phyloP scores from a whole-genome alignment of 2,888 invertebrate genomes.

The Anoncus sp. region DNA sequence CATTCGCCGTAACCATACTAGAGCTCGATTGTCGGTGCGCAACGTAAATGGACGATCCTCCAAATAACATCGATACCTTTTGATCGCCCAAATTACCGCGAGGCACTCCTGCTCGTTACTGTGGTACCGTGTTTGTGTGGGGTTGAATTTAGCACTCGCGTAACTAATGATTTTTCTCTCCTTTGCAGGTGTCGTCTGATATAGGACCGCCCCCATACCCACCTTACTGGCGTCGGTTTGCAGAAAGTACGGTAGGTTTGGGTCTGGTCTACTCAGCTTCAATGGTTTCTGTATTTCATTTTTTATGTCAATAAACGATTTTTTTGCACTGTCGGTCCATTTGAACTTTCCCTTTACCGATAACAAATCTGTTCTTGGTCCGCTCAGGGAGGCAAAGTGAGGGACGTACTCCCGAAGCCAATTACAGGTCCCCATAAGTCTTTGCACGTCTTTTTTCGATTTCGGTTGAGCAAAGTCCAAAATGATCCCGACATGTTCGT shows the following conservation, averaged over 20 bases:
- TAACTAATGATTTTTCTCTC: slow-evolving; percentile 55
- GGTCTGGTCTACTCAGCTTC: not conserved
- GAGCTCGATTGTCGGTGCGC: slow-evolving; percentile 26
- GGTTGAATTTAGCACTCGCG: slow-evolving; percentile 62
- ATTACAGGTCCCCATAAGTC: not conserved
- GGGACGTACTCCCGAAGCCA: slow-evolving; percentile 14
- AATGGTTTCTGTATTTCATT: not conserved
- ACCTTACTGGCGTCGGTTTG: slow-evolving; percentile 12
- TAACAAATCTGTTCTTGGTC: not conserved
- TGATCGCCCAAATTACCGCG: slow-evolving; percentile 48
- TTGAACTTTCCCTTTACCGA: not conserved
- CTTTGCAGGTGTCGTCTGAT: not conserved
- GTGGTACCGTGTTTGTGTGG: slow-evolving; percentile 50
- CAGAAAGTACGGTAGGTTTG: not conserved
- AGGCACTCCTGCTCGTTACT: slow-evolving; percentile 7
- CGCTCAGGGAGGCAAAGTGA: not conserved
- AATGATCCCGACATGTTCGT: not conserved
- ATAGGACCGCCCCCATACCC: slow-evolving; percentile 17
- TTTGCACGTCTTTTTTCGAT: not conserved
- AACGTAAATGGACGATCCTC: slow-evolving; percentile 37
- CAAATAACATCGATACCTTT: slow-evolving; percentile 3
- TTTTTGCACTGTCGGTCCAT: not conserved
- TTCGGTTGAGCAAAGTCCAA: not conserved
- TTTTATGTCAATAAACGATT: not conserved
- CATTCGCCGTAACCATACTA: slow-evolving; percentile 18